A percentile compares a stretch with the other conserved stretches of the same genome.
Evolutionary conservation across 2,113 vertebrate genomes (phyloP).

Genomic region (Prochilodus magdalenae): DNA sequence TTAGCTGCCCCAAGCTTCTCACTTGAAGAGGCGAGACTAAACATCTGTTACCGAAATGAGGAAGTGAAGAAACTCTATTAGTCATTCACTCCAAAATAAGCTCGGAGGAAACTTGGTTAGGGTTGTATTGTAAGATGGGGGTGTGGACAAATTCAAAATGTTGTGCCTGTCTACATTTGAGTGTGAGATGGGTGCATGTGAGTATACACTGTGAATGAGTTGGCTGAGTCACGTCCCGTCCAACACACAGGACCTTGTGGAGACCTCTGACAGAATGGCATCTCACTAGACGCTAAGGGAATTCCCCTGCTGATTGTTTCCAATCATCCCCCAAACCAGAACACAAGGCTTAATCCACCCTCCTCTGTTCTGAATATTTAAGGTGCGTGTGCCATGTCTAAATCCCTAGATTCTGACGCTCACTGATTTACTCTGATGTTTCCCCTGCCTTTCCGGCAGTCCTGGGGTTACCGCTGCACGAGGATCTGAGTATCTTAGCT

Average conservation of each 20-base stretch:
- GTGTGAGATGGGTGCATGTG: conserved; percentile 49
- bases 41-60: conserved; percentile 59
- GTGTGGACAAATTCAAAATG: conserved; percentile 18
- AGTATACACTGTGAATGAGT: conserved; percentile 16
- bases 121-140: conserved; percentile 35
- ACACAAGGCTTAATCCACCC: neutral
- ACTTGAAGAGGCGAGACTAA: conserved; percentile 28
- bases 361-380: neutral
- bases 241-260: neutral
- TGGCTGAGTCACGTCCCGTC: conserved; percentile 48
- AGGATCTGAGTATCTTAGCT: neutral
- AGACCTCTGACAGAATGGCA: neutral
- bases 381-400: neutral
- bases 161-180: conserved; percentile 50
- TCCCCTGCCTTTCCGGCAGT: neutral
- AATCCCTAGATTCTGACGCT: neutral
- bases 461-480: too few species aligned
- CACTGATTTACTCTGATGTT: neutral
- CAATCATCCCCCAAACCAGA: conserved; percentile 32
- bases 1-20: neutral
- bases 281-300: conserved; percentile 24
- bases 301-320: conserved; percentile 33
- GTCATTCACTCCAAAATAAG: conserved; percentile 54
- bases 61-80: conserved; percentile 57
- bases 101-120: conserved; percentile 49